Percentiles rank a stretch among this genome's conserved stretches.
phyloP scores from a whole-genome alignment of 2,888 invertebrate genomes.

The Neelides folsomi region DNA sequence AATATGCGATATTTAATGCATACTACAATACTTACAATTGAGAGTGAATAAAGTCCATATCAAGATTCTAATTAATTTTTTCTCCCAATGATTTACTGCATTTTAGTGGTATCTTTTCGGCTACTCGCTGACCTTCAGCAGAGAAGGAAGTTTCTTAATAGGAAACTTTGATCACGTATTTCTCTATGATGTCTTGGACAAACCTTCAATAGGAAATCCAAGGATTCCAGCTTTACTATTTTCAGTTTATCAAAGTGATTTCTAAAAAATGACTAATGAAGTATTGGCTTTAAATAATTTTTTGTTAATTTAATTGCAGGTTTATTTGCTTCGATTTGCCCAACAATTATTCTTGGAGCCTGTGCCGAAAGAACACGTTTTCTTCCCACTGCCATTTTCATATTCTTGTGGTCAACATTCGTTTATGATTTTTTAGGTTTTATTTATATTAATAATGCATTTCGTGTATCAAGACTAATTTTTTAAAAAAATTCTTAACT shows the following conservation, averaged over 20 bases:
- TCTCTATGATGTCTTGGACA: conserved; percentile 14
- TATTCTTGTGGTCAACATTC: conserved; percentile 25
- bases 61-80: neutral
- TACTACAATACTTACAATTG: no score
- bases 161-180: conserved; percentile 21
- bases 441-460: neutral
- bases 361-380: conserved; percentile 23
- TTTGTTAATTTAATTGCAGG: neutral
- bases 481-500: no score
- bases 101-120: conserved; percentile 25
- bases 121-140: conserved; percentile 24
- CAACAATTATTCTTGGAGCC: conserved; percentile 22
- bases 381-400: conserved; percentile 23
- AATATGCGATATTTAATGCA: no score
- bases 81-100: neutral
- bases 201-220: conserved; percentile 1
- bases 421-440: conserved; percentile 28
- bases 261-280: conserved; percentile 12
- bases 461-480: no score
- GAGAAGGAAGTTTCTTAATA: conserved; percentile 18
- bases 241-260: conserved; percentile 26
- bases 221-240: conserved; percentile 24
- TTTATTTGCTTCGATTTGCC: conserved; percentile 29
- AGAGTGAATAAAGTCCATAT: no score
- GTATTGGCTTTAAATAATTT: neutral